A percentile compares a stretch with the other conserved stretches of the same genome.
Evolutionary conservation across 1,140 invertebrate genomes (phyloP).

Genomic region (Bilobella aurantiaca): DNA sequence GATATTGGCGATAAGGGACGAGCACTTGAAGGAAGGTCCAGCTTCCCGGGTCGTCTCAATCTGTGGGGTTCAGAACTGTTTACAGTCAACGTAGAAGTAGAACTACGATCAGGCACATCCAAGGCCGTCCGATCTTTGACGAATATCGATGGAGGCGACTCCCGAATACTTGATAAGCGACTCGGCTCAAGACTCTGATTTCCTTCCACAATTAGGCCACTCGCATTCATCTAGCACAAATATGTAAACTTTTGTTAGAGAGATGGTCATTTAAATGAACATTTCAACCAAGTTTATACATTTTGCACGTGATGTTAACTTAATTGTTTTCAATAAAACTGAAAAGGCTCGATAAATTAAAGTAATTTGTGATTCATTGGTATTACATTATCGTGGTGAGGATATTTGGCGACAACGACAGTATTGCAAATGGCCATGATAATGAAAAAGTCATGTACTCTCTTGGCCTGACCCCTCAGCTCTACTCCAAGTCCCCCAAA

Average conservation of each 20-base stretch:
- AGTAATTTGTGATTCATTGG: too few species aligned
- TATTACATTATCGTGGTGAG: constrained; percentile 65
- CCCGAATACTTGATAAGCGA: constrained; percentile 27
- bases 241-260: too few species aligned
- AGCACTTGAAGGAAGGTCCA: constrained; percentile 16
- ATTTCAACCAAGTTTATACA: too few species aligned
- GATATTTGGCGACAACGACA: constrained; percentile 79
- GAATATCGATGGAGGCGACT: background rate
- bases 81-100: background rate
- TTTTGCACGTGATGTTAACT: too few species aligned
- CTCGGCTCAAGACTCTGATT: background rate
- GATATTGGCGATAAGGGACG: constrained; percentile 38
- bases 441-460: constrained; percentile 81
- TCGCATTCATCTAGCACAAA: constrained; percentile 59
- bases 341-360: too few species aligned
- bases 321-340: too few species aligned
- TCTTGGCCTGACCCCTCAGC: constrained; percentile 37
- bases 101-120: background rate
- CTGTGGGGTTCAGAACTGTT: background rate
- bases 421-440: constrained; percentile 91
- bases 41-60: constrained; percentile 2
- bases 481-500: background rate
- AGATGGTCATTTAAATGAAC: too few species aligned
- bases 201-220: constrained; percentile 52
- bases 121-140: background rate